Conservation (phyloP, 64 coral and sea anemone species). For the Porites australiensis region DNA sequence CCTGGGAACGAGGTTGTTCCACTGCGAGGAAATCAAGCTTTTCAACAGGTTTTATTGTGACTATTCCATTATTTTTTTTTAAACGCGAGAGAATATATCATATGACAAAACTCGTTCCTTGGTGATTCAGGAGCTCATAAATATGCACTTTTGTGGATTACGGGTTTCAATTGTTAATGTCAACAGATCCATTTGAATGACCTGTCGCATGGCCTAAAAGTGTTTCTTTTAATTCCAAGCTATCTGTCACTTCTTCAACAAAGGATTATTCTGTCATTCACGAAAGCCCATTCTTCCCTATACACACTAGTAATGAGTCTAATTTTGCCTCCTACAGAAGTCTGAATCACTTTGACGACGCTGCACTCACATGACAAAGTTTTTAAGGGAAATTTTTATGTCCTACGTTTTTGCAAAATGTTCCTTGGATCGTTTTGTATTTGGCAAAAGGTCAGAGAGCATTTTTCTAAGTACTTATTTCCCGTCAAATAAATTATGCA, state of each 20-base stretch:
- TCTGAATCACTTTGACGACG: background rate
- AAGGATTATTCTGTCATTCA: slow-evolving; percentile 46
- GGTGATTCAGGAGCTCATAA: slow-evolving; percentile 25
- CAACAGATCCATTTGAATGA: slow-evolving; percentile 53
- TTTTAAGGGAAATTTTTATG: background rate
- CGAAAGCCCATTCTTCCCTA: background rate
- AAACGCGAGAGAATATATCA: background rate
- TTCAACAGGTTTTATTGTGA: too few species aligned
- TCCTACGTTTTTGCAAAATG: background rate
- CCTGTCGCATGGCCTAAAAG: background rate
- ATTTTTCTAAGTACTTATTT: slow-evolving; percentile 23
- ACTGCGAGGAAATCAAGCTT: too few species aligned
- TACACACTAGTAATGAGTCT: background rate
- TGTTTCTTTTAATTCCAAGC: slow-evolving; percentile 38
- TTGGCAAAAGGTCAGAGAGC: slow-evolving; percentile 45
- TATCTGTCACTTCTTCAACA: slow-evolving; percentile 39
- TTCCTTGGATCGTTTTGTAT: background rate
- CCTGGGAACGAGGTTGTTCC: too few species aligned
- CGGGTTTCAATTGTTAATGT: slow-evolving; percentile 22
- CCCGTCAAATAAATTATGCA: slow-evolving; percentile 46
- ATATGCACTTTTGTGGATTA: slow-evolving; percentile 16
- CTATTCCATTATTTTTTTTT: too few species aligned
- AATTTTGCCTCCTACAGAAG: background rate
- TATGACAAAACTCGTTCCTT: background rate
- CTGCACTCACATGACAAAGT: background rate